Percentiles rank a stretch among this genome's conserved stretches.
phyloP scores from a whole-genome alignment of 2,113 vertebrate species.

The Emydura subglobosa region DNA sequence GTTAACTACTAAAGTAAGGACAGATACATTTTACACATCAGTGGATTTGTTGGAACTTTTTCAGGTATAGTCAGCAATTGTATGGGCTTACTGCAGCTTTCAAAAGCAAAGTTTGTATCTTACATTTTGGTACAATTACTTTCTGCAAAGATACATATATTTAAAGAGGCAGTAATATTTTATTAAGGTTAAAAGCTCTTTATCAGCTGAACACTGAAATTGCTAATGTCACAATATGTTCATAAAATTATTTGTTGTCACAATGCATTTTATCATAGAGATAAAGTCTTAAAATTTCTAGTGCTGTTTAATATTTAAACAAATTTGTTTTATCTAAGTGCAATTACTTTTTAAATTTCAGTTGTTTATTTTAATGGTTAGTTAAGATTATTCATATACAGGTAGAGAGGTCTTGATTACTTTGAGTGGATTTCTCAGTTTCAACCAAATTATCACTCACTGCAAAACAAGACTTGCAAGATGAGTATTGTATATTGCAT shows the following conservation, averaged over 20 bases:
- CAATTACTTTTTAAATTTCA: conserved; percentile 58
- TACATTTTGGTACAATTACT: conserved; percentile 52
- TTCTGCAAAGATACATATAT: not conserved
- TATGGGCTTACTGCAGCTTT: not conserved
- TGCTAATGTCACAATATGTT: conserved; percentile 66
- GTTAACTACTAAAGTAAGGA: conserved; percentile 4
- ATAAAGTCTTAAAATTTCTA: conserved; percentile 48
- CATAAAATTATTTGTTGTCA: conserved; percentile 48
- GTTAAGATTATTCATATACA: conserved; percentile 60
- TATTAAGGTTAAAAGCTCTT: conserved; percentile 58
- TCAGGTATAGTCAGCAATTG: conserved; percentile 7
- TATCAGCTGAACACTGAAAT: conserved; percentile 46
- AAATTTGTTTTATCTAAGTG: conserved; percentile 53
- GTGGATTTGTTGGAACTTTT: not conserved
- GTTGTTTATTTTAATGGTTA: conserved; percentile 56
- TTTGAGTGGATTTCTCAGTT: conserved; percentile 76
- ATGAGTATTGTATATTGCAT: conserved; percentile 53
- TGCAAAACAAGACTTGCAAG: conserved; percentile 59
- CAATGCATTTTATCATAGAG: conserved; percentile 37
- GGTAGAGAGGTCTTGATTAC: conserved; percentile 65
- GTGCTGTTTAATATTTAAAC: conserved; percentile 42
- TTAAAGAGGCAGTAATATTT: conserved; percentile 53
- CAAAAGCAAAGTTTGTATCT: not conserved
- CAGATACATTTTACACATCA: conserved; percentile 60
- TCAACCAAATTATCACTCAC: conserved; percentile 71